Evolutionary conservation across 2,797 vertebrate genomes (phyloP), one percentile per base, ranked within the genome.

Genomic region (Toxotes lorentzi): DNA sequence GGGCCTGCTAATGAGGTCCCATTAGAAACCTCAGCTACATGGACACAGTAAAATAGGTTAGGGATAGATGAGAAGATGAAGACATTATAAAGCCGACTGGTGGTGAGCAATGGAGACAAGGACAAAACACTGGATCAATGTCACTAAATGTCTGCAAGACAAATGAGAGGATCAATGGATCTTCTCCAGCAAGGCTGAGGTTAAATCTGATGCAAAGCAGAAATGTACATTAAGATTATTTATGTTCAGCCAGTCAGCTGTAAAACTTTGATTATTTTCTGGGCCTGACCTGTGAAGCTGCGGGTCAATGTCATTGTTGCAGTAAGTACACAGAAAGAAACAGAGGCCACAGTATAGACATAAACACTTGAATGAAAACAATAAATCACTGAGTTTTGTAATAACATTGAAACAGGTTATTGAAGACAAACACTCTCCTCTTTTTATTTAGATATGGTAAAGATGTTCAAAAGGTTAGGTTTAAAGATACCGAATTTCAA

Each of bases 61-160:
- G 73, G 41, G 76, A 77, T 14, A 23, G 34, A 50, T 4, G 66
- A 74, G 62, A 69, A 17, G 45, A 86, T 83, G 78, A 67, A 86
- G 79, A 79, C 74, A 45, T 88, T 67, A 78, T 12, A 32, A 58
- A 57, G 47, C 32, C 41, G 78, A 78, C n/a, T 2, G 70, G 73
- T 69, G 70, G 62, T 58, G 54, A 56, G 81, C 21, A 59, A 79
- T 6, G 30, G 70, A 83, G 75, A 86, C 71, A 51, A 83, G 82
- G 79, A 56, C 70, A 40, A 64, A 85, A 82, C 21, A 7, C 50
- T 80, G 79, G 77, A 91, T 92, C 85, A 87, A 82, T 88, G 85
- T 87, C 70, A 68, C 80, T 84, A 78, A 87, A 85, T 51, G 84
- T 78, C 81, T 68, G 43, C 35, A 80, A 84, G 86, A 89, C 24